Evolutionary conservation across 1,140 invertebrate species (phyloP).

Genomic region (Heliconius hewitsoni): DNA sequence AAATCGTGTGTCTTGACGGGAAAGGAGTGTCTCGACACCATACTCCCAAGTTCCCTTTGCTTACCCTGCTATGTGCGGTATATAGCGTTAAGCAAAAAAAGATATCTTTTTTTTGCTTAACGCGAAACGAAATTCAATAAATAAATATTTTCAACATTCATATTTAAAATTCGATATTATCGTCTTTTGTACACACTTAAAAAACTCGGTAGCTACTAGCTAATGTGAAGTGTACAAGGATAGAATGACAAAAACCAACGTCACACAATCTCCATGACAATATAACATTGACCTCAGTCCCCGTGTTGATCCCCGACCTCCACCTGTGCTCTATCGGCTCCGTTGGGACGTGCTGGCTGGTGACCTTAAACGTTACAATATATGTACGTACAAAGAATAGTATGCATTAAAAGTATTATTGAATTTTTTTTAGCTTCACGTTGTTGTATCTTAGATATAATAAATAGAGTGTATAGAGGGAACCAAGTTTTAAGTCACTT

Average conservation of each 20-base stretch:
- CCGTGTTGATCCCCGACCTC: conserved; percentile 27
- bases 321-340: conserved; percentile 32
- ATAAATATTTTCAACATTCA: neutral
- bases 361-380: conserved; percentile 25
- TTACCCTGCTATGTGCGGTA: no score
- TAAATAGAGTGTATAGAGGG: neutral
- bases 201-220: neutral
- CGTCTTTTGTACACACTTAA: neutral
- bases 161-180: neutral
- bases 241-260: conserved; percentile 24
- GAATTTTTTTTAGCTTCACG: neutral
- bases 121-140: neutral
- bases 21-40: no score
- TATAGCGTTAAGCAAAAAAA: no score
- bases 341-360: conserved; percentile 23
- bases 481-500: no score
- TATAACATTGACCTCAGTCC: conserved; percentile 32
- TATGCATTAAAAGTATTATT: conserved; percentile 7
- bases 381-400: conserved; percentile 31
- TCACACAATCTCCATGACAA: conserved; percentile 32
- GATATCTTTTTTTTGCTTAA: neutral
- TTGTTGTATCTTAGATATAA: neutral
- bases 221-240: conserved; percentile 27
- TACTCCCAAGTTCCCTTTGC: no score
- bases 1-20: no score